Evolutionary conservation across 1,140 invertebrate genomes (phyloP), one percentile per base, ranked within the genome.

Genomic region (Drosophila littoralis): DNA sequence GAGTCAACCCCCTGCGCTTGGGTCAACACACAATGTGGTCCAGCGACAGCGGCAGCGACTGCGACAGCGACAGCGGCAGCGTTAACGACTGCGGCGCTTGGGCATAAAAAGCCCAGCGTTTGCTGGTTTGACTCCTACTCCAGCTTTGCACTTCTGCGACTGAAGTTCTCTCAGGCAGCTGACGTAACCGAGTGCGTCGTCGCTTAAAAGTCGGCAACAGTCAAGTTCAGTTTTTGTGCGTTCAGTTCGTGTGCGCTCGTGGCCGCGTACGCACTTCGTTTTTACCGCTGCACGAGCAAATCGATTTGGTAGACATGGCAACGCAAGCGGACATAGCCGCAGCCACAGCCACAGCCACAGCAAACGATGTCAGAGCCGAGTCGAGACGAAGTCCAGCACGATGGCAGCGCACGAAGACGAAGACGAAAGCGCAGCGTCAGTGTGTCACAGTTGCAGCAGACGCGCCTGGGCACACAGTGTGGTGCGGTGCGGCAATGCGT

Each of bases 71-170:
- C 22, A 68, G 64, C 32, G 22, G 28, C 72, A 33, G 61, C 60
- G 65, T 35, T 61, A 59, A 67, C 51, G 60, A 43, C 45, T 15
- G 22, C 46, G 38, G 17, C 64, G 58, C 8, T 54, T 43, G 43
- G 83, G 84, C 90, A 91, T 91, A 91, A 83, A 91, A 91, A 89
- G 81, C 72, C 71, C 71, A 63, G 66, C 81, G 59, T 79, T 45
- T 74, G 70, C 69, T 51, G 73, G 52, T 67, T 81, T 66, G 60
- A 91, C 90, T 91, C 90, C 90, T 91, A 91, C 90, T 91, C 88
- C 80, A 76, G 65, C 57, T 73, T 72, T 52, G 85, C 70, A 70
- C 81, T 86, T 50, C 74, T 75, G 70, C 64, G 79, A 59, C 69
- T 75, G 28, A 81, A 90, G 84, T 90, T 85, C 70, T 67, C 58